Evolutionary conservation across 2,888 invertebrate species (phyloP), one percentile per base, ranked within the genome.

Genomic region (Thereva nobilitata): DNA sequence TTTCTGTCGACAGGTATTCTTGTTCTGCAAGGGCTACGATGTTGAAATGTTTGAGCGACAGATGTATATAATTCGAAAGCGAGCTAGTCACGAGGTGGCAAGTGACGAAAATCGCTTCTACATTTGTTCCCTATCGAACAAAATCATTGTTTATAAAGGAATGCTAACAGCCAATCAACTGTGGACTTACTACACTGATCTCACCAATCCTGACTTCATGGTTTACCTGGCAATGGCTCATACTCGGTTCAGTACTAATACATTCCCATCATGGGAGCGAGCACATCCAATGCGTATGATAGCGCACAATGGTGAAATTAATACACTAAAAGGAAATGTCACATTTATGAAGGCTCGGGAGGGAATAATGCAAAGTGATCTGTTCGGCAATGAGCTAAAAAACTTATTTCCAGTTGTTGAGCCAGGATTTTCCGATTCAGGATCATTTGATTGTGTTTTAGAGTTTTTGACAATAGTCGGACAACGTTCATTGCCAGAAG

Each of bases 281-380:
- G 98, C 99, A 12, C 98, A 99, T 84, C 99, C 99, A 9, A 85
- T 97, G 76, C 90, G 97, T 66, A 79, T 81, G 23, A 84, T 99
- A 73, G 98, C 98, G 70, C 99, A 99, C 84, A 99, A 99, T 83
- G 99, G 99, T 71, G 99, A 99, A 85, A 99, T 99, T 81, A 99
- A 99, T 84, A 99, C 99, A 9, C 86, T 99, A 73, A 89, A 97
- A 71, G 99, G 99, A 73, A 99, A 99, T 81, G 94, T 97, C 6
- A 99, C 99, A 82, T 86, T 94, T 72, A 99, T 99, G 98, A 93
- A 95, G 79, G 98, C 98, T 64, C 89, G 99, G 66, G 98, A 98
- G 81, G 98, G 98, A 67, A 94, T 97, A 41, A 97, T 98, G 97
- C 87, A 90, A 77, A 95, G 92, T 77, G 84, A 88, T 8, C 78